Conservation (phyloP, 1,140 invertebrate species). For the Notospermus geniculatus region DNA sequence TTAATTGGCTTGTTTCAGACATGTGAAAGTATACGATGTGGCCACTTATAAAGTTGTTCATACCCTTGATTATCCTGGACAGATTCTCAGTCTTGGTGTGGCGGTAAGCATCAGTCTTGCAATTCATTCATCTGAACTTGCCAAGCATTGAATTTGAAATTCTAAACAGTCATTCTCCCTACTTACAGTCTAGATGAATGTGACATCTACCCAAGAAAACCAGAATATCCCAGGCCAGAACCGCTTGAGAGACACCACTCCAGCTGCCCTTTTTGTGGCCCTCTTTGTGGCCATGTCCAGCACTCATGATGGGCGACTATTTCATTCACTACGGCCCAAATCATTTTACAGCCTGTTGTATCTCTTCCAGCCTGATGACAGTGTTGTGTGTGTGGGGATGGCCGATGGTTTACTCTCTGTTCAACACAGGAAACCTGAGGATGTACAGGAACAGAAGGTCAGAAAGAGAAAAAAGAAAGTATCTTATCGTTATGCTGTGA, state of each 20-base stretch:
- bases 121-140: no score
- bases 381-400: conserved; percentile 84
- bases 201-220: no score
- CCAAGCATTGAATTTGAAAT: background rate
- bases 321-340: no score
- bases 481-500: conserved; percentile 60
- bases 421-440: conserved; percentile 65
- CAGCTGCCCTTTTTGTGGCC: no score
- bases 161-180: background rate
- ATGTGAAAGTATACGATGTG: conserved; percentile 90
- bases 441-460: conserved; percentile 36
- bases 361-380: conserved; percentile 71
- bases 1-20: no score
- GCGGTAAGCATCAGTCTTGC: conserved; percentile 69
- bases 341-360: background rate
- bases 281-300: no score
- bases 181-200: no score
- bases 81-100: conserved; percentile 80
- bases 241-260: no score
- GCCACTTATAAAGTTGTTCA: conserved; percentile 83
- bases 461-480: conserved; percentile 55
- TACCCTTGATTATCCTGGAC: conserved; percentile 85
- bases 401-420: conserved; percentile 89
- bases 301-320: no score
- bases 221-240: no score